phyloP scores from a whole-genome alignment of 1,140 invertebrate genomes.

The Drosophila repletoides region DNA sequence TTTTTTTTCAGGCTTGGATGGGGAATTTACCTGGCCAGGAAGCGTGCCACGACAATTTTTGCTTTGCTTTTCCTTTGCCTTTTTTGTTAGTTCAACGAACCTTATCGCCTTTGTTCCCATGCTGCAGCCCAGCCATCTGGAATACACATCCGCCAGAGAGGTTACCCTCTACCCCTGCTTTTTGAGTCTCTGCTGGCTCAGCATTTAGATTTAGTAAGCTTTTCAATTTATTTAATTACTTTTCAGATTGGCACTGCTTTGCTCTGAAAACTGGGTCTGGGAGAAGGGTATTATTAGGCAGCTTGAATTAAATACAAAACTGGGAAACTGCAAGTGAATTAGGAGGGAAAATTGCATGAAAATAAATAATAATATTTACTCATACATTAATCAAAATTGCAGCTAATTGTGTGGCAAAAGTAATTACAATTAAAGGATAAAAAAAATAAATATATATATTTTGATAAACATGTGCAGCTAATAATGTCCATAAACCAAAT shows the following conservation, averaged over 20 bases:
- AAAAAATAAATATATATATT: conserved; percentile 41
- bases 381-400: no score
- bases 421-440: conserved; percentile 1
- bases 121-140: conserved; percentile 37
- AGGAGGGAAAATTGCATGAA: conserved; percentile 50
- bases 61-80: not conserved
- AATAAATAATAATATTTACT: conserved; percentile 3
- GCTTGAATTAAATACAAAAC: conserved; percentile 9
- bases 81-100: conserved; percentile 68
- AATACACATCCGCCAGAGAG: conserved; percentile 14
- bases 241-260: conserved; percentile 20
- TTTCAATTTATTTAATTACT: conserved; percentile 77
- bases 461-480: conserved; percentile 28
- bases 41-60: conserved; percentile 60
- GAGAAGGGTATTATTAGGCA: not conserved
- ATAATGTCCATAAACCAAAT: not conserved
- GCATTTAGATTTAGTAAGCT: conserved; percentile 59
- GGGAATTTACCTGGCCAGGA: conserved; percentile 1
- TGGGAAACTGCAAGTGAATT: conserved; percentile 49
- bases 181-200: not conserved
- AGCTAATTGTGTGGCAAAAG: no score
- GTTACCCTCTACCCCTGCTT: not conserved
- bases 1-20: not conserved
- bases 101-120: conserved; percentile 23
- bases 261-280: conserved; percentile 4